Conservation (phyloP, 1,140 invertebrate species). For the Cyrtorhinus lividipennis region DNA sequence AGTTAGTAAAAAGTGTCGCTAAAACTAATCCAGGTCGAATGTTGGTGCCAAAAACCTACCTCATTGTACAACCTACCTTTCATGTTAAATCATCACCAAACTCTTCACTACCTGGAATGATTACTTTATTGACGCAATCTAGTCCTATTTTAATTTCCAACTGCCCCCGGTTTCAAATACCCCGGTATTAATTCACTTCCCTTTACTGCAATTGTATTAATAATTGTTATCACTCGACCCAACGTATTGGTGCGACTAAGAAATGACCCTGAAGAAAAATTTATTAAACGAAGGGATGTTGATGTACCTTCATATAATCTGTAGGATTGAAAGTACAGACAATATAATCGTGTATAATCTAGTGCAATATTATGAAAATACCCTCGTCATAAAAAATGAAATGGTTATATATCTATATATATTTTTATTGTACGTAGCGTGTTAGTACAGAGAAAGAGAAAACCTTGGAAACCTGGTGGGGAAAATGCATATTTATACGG, state of each 20-base stretch:
- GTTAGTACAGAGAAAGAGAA: not conserved
- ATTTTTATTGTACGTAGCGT: not conserved
- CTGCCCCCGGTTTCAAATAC: not conserved
- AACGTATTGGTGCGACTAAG: not conserved
- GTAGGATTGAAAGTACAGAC: not conserved
- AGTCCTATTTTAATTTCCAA: not conserved
- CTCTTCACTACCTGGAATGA: not conserved
- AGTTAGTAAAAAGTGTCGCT: too few relatives aligned
- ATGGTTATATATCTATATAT: not conserved
- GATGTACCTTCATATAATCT: not conserved
- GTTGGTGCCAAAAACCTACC: too few relatives aligned
- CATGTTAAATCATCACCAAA: too few relatives aligned
- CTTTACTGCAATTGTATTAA: not conserved
- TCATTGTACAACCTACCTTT: too few relatives aligned
- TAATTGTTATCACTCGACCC: not conserved
- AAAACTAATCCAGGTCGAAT: too few relatives aligned
- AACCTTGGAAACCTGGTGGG: not conserved
- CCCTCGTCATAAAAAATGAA: not conserved
- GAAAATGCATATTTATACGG: not conserved
- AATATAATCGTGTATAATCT: slow-evolving; percentile 1
- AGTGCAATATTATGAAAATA: not conserved
- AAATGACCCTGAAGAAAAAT: not conserved
- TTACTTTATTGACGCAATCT: not conserved
- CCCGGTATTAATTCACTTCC: not conserved
- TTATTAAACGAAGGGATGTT: not conserved